Base-by-base conservation (phyloP, 2,797 vertebrate species). In the Ispidina picta region DNA sequence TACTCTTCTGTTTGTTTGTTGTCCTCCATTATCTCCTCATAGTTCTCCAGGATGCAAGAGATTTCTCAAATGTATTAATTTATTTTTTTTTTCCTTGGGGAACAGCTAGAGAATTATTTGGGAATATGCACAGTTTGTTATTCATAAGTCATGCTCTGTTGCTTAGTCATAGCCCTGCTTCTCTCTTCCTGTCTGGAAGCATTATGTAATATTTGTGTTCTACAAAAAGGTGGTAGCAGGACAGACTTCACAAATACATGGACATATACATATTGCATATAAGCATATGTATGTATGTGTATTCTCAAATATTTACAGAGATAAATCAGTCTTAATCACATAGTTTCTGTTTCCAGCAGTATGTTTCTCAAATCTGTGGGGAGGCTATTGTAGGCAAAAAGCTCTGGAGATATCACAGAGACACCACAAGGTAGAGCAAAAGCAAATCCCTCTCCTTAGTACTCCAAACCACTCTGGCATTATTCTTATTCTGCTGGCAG, bases 121-220 rank as follows among this genome's bases (percentile, higher is more conserved):
- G 89, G 83, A 89, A 68, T 84, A 74, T 55, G 75, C 64, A 82
- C 74, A 86, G 37, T 88, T 91, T 91, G 86, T 88, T 95, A 86
- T 93, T 93, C 92, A 82, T 76, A 93, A 95, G 88, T 95, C 91
- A 93, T 35, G 7, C 83, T 96, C 83, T 55, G 71, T 76, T 93
- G 80, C 92, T 94, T 95, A 96, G 88, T 95, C 91, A 95, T 86
- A 86, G 55, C 63, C 26, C 60, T 58, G 56, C 54, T 84, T 74
- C 68, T 78, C 74, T 74, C 37, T 71, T 92, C 77, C 85, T 0
- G 3, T 49, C 43, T 94, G 89, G 74, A 91, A 91, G 58, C 8
- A 11, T 95, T 96, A 91, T 82, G 59, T 91, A 96, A 95, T 75
- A 75, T 48, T 90, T 85, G 58, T 74, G 51, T 37, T 92, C 59